Evolutionary conservation across 2,113 vertebrate genomes (phyloP), one percentile per base, ranked within the genome.

Genomic region (Nerophis lumbriciformis): DNA sequence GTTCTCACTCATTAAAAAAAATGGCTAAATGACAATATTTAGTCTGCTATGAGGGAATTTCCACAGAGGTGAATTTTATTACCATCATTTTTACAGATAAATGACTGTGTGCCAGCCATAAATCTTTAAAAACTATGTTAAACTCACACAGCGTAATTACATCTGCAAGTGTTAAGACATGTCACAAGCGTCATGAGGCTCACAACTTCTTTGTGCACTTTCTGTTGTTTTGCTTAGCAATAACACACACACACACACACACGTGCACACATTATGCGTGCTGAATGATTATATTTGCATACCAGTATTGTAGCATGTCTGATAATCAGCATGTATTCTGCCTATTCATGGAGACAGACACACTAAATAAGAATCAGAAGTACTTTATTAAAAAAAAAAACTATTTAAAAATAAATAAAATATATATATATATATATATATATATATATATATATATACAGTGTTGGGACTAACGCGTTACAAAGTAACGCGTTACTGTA

Each of bases 11-110:
- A 81, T 85, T 87, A 76, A 74, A 73, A 65, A 63, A 66, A 28
- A 28, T 28, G 48, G 54, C 64, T 51, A 74, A 88, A 86, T 88
- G 64, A 90, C 81, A 79, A 85, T 83, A 50, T 85, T 88, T 76
- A 84, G 78, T 67, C 55, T 73, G 82, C 80, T 83, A 77, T 74
- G 76, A 76, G 87, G 89, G 88, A 75, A 85, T 85, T 90, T 89
- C 88, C 88, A 80, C 59, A 21, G n/a, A 65, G 59, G 68, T 72
- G 67, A 73, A 19, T 74, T 85, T 85, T 74, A 81, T 76, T 42
- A 60, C 37, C 44, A 63, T 36, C 39, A 79, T 68, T 69, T 70
- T 76, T 68, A 37, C 60, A 66, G 60, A 78, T 79, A 73, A 87
- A 76, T 83, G 77, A 79, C 67, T 63, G 55, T 64, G 69, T 50